Evolutionary conservation across 1,140 invertebrate genomes (phyloP).

Genomic region (Aphelenchoides avenae): DNA sequence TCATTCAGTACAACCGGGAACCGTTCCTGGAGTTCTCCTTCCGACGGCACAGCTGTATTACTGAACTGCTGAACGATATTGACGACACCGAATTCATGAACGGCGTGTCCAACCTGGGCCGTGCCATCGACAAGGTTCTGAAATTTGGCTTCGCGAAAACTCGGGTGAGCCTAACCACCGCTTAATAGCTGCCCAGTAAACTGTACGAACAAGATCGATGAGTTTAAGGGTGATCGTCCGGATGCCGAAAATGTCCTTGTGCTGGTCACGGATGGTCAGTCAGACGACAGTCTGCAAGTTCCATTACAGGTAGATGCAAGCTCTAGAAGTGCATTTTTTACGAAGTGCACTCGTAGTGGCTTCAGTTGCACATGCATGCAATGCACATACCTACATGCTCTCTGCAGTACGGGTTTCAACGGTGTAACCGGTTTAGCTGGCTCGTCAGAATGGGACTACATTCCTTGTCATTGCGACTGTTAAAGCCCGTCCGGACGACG

Average conservation of each 20-base stretch:
- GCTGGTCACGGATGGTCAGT: slow-evolving; percentile 45
- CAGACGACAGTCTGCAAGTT: slow-evolving; percentile 39
- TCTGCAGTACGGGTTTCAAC: too few species aligned
- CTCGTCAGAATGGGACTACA: slow-evolving; percentile 37
- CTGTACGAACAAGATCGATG: too few species aligned
- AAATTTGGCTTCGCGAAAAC: slow-evolving; percentile 48
- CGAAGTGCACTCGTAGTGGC: too few species aligned
- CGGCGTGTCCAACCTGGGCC: slow-evolving; percentile 44
- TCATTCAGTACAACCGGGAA: slow-evolving; percentile 49
- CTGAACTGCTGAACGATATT: slow-evolving; percentile 45
- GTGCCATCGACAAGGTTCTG: slow-evolving; percentile 52
- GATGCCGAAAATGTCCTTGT: slow-evolving; percentile 48
- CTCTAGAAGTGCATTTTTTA: too few species aligned
- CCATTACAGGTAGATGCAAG: slow-evolving; percentile 37
- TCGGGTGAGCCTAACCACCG: slow-evolving; percentile 24
- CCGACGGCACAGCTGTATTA: slow-evolving; percentile 47
- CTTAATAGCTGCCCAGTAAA: neutral
- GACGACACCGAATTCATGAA: slow-evolving; percentile 48
- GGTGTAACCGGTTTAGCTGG: slow-evolving; percentile 20
- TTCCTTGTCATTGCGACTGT: slow-evolving; percentile 46
- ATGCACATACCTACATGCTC: too few species aligned
- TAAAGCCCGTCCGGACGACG: slow-evolving; percentile 35
- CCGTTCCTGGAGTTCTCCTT: slow-evolving; percentile 53
- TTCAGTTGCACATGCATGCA: too few species aligned
- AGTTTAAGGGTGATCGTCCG: slow-evolving; percentile 48